Percentiles rank a stretch among this genome's conserved stretches.
Evolutionary conservation across 2,797 vertebrate species (phyloP).

Genomic region (Hydrophis major): DNA sequence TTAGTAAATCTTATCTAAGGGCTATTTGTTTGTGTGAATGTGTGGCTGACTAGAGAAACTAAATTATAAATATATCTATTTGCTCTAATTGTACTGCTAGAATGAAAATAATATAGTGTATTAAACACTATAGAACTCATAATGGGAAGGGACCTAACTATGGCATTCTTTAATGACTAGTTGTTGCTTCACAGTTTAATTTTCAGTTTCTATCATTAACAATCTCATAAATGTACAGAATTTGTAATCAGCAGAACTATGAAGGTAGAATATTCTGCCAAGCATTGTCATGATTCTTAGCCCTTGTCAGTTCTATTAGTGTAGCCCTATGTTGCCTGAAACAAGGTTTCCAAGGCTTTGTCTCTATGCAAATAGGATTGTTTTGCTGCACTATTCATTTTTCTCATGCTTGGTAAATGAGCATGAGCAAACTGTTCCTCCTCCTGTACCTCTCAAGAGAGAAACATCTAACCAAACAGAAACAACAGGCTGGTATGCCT

Average conservation of each 20-base stretch:
- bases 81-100: neutral
- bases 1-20: neutral
- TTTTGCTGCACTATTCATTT: neutral
- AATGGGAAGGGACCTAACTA: neutral
- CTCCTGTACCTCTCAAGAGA: conserved; percentile 53
- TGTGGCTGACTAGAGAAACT: neutral
- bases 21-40: neutral
- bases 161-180: neutral
- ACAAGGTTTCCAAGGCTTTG: neutral
- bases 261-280: neutral
- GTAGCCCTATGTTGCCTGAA: neutral
- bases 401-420: conserved; percentile 42
- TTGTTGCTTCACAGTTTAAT: neutral
- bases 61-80: neutral
- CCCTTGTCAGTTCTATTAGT: neutral
- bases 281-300: neutral
- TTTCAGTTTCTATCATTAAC: neutral
- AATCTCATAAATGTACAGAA: neutral
- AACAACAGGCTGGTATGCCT: conserved; percentile 68
- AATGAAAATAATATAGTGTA: neutral
- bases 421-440: conserved; percentile 1
- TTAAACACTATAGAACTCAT: neutral
- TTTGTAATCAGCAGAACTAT: neutral
- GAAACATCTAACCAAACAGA: conserved; percentile 71
- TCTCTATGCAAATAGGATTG: neutral